These are phyloP conservation scores for Leptopilina myrica DNA, from an alignment of 2,888 invertebrate species.

Conservation along the genomic window DNA sequence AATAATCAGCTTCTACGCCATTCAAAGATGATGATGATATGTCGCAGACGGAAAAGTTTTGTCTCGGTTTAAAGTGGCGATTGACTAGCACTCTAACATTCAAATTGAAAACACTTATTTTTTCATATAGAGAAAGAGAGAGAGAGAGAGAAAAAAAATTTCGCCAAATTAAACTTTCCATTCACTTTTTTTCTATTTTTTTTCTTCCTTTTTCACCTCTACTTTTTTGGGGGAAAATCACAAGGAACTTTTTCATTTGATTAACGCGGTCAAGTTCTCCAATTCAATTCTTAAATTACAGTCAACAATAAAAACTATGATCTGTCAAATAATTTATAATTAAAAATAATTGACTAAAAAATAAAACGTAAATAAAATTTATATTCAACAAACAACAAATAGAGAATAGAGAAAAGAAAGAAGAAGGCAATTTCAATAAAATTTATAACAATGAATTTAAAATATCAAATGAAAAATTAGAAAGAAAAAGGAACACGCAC, in stretches of 20 bases:
- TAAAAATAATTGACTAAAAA: no score
- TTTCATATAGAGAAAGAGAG: no score
- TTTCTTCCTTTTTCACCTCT: no score
- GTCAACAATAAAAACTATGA: conserved; percentile 12
- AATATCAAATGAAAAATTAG: no score
- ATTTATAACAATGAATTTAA: no score
- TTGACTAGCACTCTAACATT: conserved; percentile 37
- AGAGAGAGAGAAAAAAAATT: background rate
- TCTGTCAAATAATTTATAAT: background rate
- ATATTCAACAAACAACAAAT: no score
- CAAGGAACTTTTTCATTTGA: conserved; percentile 31
- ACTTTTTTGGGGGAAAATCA: background rate
- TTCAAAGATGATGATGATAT: background rate
- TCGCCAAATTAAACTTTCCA: conserved; percentile 7
- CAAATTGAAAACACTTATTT: conserved; percentile 7
- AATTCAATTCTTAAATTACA: conserved; percentile 12
- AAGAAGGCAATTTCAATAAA: no score
- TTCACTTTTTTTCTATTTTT: no score
- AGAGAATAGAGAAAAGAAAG: no score
- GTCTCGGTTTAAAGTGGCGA: conserved; percentile 36
- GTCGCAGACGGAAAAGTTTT: conserved; percentile 33
- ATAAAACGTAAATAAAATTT: no score
- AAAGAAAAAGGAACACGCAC: no score
- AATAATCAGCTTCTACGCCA: conserved; percentile 24
- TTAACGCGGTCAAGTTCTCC: background rate